phyloP scores from a whole-genome alignment of 2,113 vertebrate genomes.

The Sphyrna mokarran region DNA sequence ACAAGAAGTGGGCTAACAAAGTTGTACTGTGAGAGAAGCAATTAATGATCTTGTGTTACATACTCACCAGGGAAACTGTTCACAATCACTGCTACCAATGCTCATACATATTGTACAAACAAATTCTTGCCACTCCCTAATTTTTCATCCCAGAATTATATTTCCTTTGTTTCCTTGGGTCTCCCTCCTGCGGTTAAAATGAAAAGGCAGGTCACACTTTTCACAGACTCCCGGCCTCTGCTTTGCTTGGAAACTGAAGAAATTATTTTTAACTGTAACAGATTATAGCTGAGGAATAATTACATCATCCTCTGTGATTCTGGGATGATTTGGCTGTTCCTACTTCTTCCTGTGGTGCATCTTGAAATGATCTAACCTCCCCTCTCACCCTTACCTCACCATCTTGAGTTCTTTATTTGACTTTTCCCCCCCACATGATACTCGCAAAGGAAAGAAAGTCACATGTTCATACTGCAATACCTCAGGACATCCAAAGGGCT shows the following conservation, averaged over 20 bases:
- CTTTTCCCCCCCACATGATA: too few relatives aligned
- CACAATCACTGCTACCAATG: background rate
- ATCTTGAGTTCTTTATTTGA: background rate
- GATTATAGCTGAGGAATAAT: background rate
- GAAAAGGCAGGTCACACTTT: background rate
- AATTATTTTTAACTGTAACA: background rate
- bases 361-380: background rate
- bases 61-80: background rate
- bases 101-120: background rate
- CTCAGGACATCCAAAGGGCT: too few relatives aligned
- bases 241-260: background rate
- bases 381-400: background rate
- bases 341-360: background rate
- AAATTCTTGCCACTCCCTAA: background rate
- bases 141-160: background rate
- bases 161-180: background rate
- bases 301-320: background rate
- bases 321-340: background rate
- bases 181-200: background rate
- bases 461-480: too few relatives aligned
- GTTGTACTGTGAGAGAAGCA: background rate
- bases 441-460: too few relatives aligned
- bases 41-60: background rate
- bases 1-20: background rate
- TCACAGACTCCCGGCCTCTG: background rate